phyloP scores from a whole-genome alignment of 2,113 vertebrate species.

The Tauraco erythrolophus region DNA sequence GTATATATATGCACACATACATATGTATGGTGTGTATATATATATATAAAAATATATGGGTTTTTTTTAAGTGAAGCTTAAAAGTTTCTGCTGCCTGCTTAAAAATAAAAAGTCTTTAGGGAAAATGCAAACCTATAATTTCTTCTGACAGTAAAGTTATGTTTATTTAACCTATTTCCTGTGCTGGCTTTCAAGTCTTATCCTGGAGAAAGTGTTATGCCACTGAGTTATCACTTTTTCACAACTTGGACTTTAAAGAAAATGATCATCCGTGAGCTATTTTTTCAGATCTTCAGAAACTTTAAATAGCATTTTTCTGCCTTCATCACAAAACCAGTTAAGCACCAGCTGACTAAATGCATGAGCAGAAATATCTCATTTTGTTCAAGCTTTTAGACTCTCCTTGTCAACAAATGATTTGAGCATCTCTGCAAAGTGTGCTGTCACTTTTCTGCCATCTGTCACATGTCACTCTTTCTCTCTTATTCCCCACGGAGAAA shows the following conservation, averaged over 20 bases:
- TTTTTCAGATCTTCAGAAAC: background rate
- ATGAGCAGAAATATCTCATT: constrained; percentile 23
- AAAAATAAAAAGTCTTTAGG: background rate
- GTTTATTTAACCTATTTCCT: constrained; percentile 51
- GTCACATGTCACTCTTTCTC: constrained; percentile 16
- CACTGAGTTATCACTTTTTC: background rate
- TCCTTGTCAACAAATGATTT: constrained; percentile 42
- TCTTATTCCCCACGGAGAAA: constrained; percentile 15
- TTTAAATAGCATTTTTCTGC: constrained; percentile 36
- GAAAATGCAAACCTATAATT: background rate
- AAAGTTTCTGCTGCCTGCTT: background rate
- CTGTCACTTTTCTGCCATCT: constrained; percentile 53
- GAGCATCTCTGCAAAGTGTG: background rate
- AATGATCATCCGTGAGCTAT: background rate
- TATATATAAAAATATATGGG: background rate
- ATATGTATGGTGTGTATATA: accelerated
- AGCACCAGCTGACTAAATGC: background rate
- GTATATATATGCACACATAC: background rate
- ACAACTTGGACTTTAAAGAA: constrained; percentile 46
- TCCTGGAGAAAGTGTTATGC: constrained; percentile 12
- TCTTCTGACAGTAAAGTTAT: background rate
- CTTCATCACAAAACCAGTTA: background rate
- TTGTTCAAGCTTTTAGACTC: constrained; percentile 36
- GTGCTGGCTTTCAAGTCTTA: constrained; percentile 33
- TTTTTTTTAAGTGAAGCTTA: background rate